Conservation (phyloP, 2,113 vertebrate genomes). For the Meriones unguiculatus region DNA sequence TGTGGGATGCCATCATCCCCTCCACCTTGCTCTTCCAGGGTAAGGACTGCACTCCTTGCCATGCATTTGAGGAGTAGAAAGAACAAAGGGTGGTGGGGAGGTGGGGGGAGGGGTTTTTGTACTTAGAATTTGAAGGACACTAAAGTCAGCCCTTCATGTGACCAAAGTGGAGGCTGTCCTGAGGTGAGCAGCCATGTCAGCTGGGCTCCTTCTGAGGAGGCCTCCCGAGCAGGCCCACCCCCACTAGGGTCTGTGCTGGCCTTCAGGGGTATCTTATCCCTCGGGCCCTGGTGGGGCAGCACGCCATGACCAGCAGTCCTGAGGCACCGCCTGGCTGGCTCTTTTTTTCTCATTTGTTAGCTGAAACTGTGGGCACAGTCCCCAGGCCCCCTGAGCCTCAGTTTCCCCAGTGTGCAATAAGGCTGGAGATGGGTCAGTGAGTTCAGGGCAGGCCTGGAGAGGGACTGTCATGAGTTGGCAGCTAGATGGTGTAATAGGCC, state of each 20-base stretch:
- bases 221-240: neutral
- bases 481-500: neutral
- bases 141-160: neutral
- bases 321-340: neutral
- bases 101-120: neutral
- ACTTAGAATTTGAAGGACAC: neutral
- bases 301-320: neutral
- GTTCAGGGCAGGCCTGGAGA: neutral
- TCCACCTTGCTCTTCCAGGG: neutral
- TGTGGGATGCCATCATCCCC: fast-evolving
- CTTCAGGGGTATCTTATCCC: neutral
- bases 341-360: neutral
- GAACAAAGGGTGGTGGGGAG: neutral
- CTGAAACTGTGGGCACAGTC: neutral
- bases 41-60: neutral
- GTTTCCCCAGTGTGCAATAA: neutral
- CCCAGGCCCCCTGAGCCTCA: neutral
- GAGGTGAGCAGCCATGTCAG: neutral
- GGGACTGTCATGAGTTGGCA: neutral
- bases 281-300: neutral
- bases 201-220: neutral
- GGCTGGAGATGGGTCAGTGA: neutral
- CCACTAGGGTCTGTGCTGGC: neutral
- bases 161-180: neutral
- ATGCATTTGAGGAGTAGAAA: neutral